These are phyloP conservation scores for Gallinago paraguaiae DNA, from an alignment of 2,113 vertebrate species.

Conservation along the genomic window DNA sequence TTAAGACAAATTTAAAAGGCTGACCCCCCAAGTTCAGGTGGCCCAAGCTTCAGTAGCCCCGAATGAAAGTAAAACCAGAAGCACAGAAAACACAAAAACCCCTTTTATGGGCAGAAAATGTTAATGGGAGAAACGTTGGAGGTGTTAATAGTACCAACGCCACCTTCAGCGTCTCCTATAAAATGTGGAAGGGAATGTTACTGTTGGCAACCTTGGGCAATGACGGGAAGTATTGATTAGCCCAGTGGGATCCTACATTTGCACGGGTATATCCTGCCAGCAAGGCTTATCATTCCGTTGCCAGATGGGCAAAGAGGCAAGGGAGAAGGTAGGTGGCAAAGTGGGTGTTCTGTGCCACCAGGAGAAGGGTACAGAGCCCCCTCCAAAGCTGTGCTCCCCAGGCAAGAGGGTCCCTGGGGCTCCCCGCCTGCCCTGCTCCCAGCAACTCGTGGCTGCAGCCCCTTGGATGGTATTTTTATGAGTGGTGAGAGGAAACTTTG, in stretches of 20 bases:
- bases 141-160: slow-evolving; percentile 11
- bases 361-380: background rate
- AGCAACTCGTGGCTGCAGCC: fast-evolving
- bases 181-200: slow-evolving; percentile 26
- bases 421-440: background rate
- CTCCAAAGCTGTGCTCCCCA: background rate
- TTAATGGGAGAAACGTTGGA: background rate
- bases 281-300: background rate
- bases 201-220: slow-evolving; percentile 35
- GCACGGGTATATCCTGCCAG: slow-evolving; percentile 26
- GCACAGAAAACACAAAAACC: background rate
- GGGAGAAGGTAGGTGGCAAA: background rate
- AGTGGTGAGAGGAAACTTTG: background rate
- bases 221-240: slow-evolving; percentile 8
- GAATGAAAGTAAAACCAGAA: background rate
- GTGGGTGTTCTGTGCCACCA: background rate
- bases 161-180: slow-evolving; percentile 6
- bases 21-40: background rate
- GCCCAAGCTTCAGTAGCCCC: background rate
- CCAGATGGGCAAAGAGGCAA: background rate
- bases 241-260: slow-evolving; percentile 17
- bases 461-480: background rate
- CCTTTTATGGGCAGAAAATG: slow-evolving; percentile 6
- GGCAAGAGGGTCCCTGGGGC: background rate
- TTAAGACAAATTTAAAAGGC: background rate